Base-by-base conservation (phyloP, 2,797 vertebrate genomes). In the Tangara arthus region DNA sequence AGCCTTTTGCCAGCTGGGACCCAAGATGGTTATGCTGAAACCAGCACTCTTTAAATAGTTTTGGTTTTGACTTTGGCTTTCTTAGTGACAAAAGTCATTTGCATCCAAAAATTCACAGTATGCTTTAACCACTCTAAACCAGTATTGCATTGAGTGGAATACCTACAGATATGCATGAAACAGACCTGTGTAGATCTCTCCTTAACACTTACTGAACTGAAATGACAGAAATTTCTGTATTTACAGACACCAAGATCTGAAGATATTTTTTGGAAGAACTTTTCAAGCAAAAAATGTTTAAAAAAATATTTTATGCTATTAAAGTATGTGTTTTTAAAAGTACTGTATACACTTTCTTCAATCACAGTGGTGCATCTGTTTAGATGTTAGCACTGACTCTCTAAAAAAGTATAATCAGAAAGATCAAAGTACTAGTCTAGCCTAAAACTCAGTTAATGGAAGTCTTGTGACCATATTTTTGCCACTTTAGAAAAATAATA, bases 1-100 rank as follows among this genome's bases (percentile, higher is more conserved):
- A 94, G 76, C n/a, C 35, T 90, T 94, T 90, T 88, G 53, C 90
- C 95, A 94, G 64, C 80, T 96, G 90, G 72, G 90, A 71, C 82
- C 69, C 61, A 86, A 90, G 85, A 88, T 63, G 77, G 59, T 90
- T 95, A 56, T 89, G 86, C 82, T 89, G 94, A 93, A 95, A 91
- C 59, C 63, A 95, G 85, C 64, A 81, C 57, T 91, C 79, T 90
- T 91, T 73, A 92, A 92, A 94, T 92, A 95, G 63, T 88, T 90
- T 76, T 72, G 73, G 44, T 82, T 95, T 94, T 93, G 55, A 84
- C 53, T 94, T 87, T 41, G 49, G 60, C 60, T 93, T 80, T 90
- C 80, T 71, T 77, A 60, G 46, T 76, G 77, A 79, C 27, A 83
- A 46, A 90, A 94, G 71, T 77, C 4, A 87, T 66, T 53, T 76